Evolutionary conservation across 2,888 invertebrate genomes (phyloP), one percentile per base, ranked within the genome.

Genomic region (Chorisops tibialis): DNA sequence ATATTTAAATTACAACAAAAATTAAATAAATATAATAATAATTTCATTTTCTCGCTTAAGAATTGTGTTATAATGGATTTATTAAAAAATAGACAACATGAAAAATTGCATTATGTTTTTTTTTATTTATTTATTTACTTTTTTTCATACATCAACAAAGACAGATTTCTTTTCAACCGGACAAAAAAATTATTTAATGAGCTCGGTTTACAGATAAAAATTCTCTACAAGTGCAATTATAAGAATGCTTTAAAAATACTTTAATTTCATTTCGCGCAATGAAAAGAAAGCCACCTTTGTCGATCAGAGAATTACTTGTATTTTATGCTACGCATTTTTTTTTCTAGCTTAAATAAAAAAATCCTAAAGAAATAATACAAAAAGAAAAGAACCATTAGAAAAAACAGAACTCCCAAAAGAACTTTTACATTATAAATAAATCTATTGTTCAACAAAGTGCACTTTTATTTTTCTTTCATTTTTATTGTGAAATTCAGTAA

Each of bases 381-480:
- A 60, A 60, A 59, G 49, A 59, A 7, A 30, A 30, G 30, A 30
- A 30, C 30, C 30, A 49, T 30, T 30, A 30, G 30, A 30, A 30
- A 30, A 24, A 24, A 24, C 4, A 30, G 49, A 60, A 41, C 22
- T 60, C 51, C 51, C 51, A 60, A n/a, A 48, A 41, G 30, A 21
- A 38, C 51, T 30, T 30, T 30, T 30, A 30, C 30, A 30, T 30
- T 30, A 30, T 30, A 60, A 49, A 50, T 60, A 51, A 24, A 21
- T 48, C 22, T 54, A 47, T 47, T 41, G 18, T 56, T 61, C 30
- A 63, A 63, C 63, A 60, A 63, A 63, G 63, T 63, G 63, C 63
- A 63, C 63, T 63, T 63, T 61, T 48, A 19, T 63, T 37, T 59
- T 60, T 30, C 54, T 60, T 50, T 60, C 56, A 49, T 49, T 61